Evolutionary conservation across 2,888 invertebrate species (phyloP).

Genomic region (Cheilosia variabilis): DNA sequence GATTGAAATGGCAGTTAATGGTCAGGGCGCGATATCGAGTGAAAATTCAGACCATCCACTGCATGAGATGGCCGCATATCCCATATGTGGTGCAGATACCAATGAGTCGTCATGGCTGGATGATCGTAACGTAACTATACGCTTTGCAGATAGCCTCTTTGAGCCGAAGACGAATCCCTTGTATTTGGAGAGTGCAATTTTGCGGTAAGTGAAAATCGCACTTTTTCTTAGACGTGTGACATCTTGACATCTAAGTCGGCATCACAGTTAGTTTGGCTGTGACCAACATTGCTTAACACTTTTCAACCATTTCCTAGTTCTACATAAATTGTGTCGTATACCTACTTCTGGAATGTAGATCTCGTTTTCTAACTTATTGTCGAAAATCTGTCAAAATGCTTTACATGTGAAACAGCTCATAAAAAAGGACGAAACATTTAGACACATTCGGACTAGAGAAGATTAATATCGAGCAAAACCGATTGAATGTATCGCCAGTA

Average conservation of each 20-base stretch:
- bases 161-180: conserved; percentile 78
- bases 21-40: conserved; percentile 76
- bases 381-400: no score
- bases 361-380: no score
- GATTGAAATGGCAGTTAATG: conserved; percentile 79
- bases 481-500: no score
- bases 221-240: background rate
- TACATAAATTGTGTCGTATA: no score
- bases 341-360: no score
- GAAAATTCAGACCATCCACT: conserved; percentile 78
- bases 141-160: conserved; percentile 81
- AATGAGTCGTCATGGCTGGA: conserved; percentile 80
- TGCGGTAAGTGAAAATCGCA: conserved; percentile 75
- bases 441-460: no score
- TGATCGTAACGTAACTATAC: conserved; percentile 81
- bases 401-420: no score
- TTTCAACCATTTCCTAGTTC: no score
- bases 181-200: conserved; percentile 81
- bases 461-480: no score
- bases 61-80: conserved; percentile 83
- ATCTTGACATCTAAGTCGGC: background rate
- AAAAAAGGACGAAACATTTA: no score
- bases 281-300: no score
- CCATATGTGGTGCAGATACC: conserved; percentile 81
- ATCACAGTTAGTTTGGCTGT: no score